Base-by-base conservation (phyloP, 2,888 invertebrate genomes). In the Crossocerus cetratus region DNA sequence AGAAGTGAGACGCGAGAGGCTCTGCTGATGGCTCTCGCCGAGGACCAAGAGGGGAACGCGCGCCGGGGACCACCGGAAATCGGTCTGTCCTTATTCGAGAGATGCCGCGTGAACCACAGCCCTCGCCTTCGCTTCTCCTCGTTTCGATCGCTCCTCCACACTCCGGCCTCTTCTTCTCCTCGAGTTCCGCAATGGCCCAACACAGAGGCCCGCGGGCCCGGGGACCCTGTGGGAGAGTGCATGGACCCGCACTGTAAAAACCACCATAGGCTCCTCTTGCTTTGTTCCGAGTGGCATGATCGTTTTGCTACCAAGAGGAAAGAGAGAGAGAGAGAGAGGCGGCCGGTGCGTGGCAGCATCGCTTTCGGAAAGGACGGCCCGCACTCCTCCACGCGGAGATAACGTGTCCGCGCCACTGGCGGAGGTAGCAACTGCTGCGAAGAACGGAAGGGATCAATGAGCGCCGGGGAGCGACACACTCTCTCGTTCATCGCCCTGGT, bases 71-170 rank as follows among this genome's bases (percentile, higher is more conserved):
- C 82, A 83, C 85, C 86, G 86, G 86, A 86, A 87, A 87, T 86
- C 82, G 80, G 86, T 86, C 84, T 83, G 80, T 86, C 83, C 83
- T 85, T 86, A 83, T 84, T 80, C 67, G 80, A 78, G 76, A 72
- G 76, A n/a, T n/a, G 58, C 76, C 82, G 79, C 80, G 82, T 83
- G 85, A 85, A 86, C 84, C 83, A 81, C 77, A 75, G 62, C 62
- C 68, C 78, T 77, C 75, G 67, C 78, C 63, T 69, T 57, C 57
- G 57, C 45, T 72, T 73, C 71, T 71, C 62, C 57, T 70, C 77
- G 59, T 73, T 81, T 77, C 79, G 75, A 76, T 76, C 67, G 77
- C 76, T 72, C 76, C 75, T 59, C 74, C 57, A 69, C 59, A 68
- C 32, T 32, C 32, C 32, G 32, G 32, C 32, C 11, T 32, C 32